Conservation (phyloP, 2,888 invertebrate species). For the Criorhina ranunculi region DNA sequence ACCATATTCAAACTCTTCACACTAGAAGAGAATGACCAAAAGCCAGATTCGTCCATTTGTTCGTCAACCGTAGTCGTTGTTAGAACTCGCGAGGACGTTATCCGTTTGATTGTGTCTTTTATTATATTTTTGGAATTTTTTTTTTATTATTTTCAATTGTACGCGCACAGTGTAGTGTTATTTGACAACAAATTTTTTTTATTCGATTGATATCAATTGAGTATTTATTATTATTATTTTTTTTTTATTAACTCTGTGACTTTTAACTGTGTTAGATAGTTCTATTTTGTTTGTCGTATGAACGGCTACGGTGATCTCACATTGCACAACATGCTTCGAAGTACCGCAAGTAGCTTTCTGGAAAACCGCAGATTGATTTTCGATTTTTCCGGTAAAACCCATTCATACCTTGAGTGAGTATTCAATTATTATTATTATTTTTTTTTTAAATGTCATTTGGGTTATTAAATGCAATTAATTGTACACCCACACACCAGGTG, state of each 20-base stretch:
- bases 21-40: conserved; percentile 17
- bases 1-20: neutral
- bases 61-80: conserved; percentile 80
- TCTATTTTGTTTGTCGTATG: conserved; percentile 58
- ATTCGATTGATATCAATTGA: conserved; percentile 64
- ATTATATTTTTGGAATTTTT: conserved; percentile 36
- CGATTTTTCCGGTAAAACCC: conserved; percentile 83
- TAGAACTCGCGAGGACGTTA: conserved; percentile 78
- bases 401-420: conserved; percentile 83
- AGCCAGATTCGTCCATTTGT: conserved; percentile 80
- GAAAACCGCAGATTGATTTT: conserved; percentile 83
- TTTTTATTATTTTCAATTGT: conserved; percentile 55
- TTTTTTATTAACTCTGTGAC: conserved; percentile 48
- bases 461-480: conserved; percentile 51
- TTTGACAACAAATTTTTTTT: conserved; percentile 56
- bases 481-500: neutral
- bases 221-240: conserved; percentile 41
- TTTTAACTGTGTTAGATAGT: conserved; percentile 67
- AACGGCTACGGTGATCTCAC: conserved; percentile 67
- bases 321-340: conserved; percentile 71
- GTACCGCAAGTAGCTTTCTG: conserved; percentile 81
- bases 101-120: conserved; percentile 72
- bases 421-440: conserved; percentile 12
- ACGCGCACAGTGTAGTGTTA: conserved; percentile 77
- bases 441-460: conserved; percentile 6